Conservation (phyloP, 2,888 invertebrate species). For the Macaria notata region DNA sequence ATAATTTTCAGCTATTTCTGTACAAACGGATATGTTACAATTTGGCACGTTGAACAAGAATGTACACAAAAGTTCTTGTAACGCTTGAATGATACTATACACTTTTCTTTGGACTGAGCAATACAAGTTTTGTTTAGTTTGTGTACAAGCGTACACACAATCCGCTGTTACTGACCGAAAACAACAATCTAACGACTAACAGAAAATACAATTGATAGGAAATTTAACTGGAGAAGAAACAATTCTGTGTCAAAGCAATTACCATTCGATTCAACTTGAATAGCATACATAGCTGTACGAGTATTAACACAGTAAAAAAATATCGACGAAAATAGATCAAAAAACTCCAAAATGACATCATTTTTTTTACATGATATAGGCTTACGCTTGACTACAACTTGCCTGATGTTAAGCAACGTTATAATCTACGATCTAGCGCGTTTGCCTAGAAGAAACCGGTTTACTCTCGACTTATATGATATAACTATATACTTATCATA, state of each 20-base stretch:
- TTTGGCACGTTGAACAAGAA: conserved; percentile 65
- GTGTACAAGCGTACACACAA: conserved; percentile 28
- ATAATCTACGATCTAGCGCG: no score
- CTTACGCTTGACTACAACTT: no score
- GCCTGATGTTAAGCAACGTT: no score
- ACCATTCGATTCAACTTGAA: no score
- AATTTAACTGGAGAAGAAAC: conserved; percentile 39
- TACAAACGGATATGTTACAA: conserved; percentile 44
- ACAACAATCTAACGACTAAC: conserved; percentile 55
- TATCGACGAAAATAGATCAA: no score
- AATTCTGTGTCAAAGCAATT: conserved; percentile 27
- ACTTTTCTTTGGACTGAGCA: conserved; percentile 58
- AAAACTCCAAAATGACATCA: no score
- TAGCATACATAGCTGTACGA: no score
- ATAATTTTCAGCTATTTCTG: conserved; percentile 34
- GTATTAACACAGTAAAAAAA: no score
- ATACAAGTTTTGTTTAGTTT: conserved; percentile 32
- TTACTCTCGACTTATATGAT: no score
- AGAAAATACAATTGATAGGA: conserved; percentile 46
- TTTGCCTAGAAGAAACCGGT: no score
- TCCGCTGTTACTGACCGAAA: conserved; percentile 63
- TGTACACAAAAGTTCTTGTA: conserved; percentile 23
- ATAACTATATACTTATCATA: no score
- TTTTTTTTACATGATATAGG: no score
- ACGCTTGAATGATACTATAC: conserved; percentile 45